A percentile compares a stretch with the other conserved stretches of the same genome.
Evolutionary conservation across 2,888 invertebrate genomes (phyloP).

Genomic region (Charanyca ferruginea): DNA sequence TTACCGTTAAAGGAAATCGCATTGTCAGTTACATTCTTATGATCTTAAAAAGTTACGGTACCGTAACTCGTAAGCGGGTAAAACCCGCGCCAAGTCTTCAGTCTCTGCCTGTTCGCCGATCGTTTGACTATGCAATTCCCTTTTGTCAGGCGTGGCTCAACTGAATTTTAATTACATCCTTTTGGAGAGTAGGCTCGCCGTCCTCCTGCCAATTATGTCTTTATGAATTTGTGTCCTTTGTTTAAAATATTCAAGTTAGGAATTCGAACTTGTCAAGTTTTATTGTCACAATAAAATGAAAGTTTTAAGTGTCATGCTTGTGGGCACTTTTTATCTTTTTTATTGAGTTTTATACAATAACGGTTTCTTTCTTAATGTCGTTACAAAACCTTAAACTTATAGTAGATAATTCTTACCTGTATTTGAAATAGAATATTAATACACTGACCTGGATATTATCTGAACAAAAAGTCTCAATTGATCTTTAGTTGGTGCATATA

Average conservation of each 20-base stretch:
- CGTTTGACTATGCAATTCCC: conserved; percentile 53
- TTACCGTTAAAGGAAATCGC: not conserved
- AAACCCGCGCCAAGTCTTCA: not conserved
- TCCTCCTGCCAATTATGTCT: conserved; percentile 43
- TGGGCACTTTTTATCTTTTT: not conserved
- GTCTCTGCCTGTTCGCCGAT: conserved; percentile 18
- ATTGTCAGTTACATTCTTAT: not conserved
- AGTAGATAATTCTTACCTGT: too few relatives aligned
- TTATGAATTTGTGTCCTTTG: conserved; percentile 55
- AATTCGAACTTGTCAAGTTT: conserved; percentile 37
- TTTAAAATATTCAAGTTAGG: conserved; percentile 48
- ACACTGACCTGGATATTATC: not conserved
- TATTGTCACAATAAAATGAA: conserved; percentile 41
- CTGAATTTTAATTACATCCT: conserved; percentile 62
- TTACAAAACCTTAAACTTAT: not conserved
- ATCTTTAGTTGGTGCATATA: too few relatives aligned
- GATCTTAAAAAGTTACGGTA: not conserved
- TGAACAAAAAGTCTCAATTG: not conserved
- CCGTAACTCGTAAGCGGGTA: conserved; percentile 5
- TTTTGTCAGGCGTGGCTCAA: conserved; percentile 49
- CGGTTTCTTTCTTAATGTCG: not conserved
- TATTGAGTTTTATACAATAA: not conserved
- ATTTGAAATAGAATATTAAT: too few relatives aligned
- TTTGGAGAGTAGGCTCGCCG: conserved; percentile 39
- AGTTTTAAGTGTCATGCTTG: conserved; percentile 19